A percentile compares a stretch with the other conserved stretches of the same genome.
Conservation (phyloP, 2,113 vertebrate genomes). For the Rissa tridactyla region DNA sequence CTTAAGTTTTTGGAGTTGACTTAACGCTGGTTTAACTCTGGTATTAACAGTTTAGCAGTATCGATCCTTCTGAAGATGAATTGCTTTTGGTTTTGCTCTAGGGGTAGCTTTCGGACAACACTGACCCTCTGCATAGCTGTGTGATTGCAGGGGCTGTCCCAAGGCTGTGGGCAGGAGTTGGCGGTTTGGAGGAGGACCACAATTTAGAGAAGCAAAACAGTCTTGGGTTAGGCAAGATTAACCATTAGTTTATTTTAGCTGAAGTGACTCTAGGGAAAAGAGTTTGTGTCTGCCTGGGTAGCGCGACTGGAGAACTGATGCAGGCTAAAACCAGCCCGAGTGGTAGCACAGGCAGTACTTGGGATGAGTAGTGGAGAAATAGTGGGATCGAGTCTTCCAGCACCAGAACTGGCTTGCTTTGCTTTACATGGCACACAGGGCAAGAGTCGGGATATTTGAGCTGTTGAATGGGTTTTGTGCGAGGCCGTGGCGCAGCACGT, state of each 20-base stretch:
- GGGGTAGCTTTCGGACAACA: neutral
- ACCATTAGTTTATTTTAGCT: neutral
- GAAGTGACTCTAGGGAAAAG: neutral
- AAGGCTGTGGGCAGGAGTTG: no score
- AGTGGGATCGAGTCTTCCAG: neutral
- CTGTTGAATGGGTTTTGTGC: neutral
- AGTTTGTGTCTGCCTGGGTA: neutral
- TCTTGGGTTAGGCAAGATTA: neutral
- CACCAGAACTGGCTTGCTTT: neutral
- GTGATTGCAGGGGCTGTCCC: neutral
- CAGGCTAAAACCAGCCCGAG: no score
- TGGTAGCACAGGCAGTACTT: neutral
- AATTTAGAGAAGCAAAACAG: neutral
- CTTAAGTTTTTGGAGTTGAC: neutral
- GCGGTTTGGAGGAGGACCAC: neutral
- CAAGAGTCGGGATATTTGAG: neutral
- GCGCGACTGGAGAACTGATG: neutral
- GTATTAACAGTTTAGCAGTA: neutral
- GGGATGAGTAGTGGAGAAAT: neutral
- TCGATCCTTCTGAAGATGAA: neutral
- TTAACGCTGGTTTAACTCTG: neutral
- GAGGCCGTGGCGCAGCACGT: accelerated
- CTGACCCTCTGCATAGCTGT: neutral
- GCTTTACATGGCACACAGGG: neutral
- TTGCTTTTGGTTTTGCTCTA: neutral